These are phyloP conservation scores for Nymphalis urticae DNA, from an alignment of 2,888 invertebrate species.

Conservation along the genomic window DNA sequence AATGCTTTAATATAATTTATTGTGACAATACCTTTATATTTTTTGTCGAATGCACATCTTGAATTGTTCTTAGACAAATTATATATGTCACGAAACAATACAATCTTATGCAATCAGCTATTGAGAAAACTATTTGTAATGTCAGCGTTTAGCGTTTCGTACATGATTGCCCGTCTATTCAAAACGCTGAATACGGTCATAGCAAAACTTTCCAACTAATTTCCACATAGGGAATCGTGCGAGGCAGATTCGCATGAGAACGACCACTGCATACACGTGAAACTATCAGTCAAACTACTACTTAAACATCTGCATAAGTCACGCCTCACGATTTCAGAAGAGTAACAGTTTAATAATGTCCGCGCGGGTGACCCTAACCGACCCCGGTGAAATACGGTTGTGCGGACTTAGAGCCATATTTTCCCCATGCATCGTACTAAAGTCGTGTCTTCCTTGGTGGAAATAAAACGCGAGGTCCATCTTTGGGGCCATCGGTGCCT, in stretches of 20 bases:
- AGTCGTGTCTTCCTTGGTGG: slow-evolving; percentile 81
- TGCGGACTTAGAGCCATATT: slow-evolving; percentile 78
- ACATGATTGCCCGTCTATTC: slow-evolving; percentile 42
- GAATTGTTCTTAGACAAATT: not conserved
- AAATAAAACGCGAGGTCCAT: slow-evolving; percentile 81
- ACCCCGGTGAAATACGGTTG: slow-evolving; percentile 78
- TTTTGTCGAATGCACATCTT: not conserved
- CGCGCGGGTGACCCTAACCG: slow-evolving; percentile 71
- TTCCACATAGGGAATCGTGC: slow-evolving; percentile 66
- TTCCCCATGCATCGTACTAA: slow-evolving; percentile 76
- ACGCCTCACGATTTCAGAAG: slow-evolving; percentile 74
- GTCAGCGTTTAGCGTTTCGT: slow-evolving; percentile 26
- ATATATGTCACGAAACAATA: slow-evolving; percentile 16
- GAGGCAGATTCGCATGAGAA: slow-evolving; percentile 74
- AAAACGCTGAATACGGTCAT: slow-evolving; percentile 40
- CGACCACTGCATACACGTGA: slow-evolving; percentile 72
- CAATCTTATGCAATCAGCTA: slow-evolving; percentile 20
- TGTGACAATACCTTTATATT: not conserved
- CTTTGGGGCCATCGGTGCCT: slow-evolving; percentile 79
- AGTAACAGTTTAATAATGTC: slow-evolving; percentile 81
- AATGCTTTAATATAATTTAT: not conserved
- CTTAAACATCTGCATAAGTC: slow-evolving; percentile 80
- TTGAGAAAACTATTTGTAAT: slow-evolving; percentile 29
- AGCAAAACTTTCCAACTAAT: slow-evolving; percentile 71
- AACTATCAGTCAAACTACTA: slow-evolving; percentile 79